Base-by-base conservation (phyloP, 1,140 invertebrate species). In the Ganaspis sp. region DNA sequence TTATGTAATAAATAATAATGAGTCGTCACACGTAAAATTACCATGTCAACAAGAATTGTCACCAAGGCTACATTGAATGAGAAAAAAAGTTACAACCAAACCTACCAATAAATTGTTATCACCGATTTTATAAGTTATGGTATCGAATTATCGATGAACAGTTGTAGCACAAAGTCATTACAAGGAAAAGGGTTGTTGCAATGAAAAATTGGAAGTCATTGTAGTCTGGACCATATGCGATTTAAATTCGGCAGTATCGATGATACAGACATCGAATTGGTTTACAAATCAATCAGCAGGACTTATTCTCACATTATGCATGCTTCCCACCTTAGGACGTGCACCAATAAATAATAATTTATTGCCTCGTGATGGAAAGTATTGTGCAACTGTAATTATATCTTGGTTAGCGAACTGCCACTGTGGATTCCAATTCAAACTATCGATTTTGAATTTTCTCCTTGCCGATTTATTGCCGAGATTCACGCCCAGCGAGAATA, bases 291-390 rank as follows among this genome's bases (percentile, higher is more conserved):
- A 64, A 64, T 64, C 58, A n/a, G 23, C 29, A 29, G 21, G 29
- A 64, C 58, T 64, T 64, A 64, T 64, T 64, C 58, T 64, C 23
- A 64, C 58, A 64, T 64, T 64, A 64, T 64, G 1, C 26, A 64
- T 64, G 58, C 58, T 29, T 23, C 23, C 12, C 11, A 64, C 23
- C 23, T 64, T 11, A 64, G 23, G 12, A 64, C 58, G 23, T 29
- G 15, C 12, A 64, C 58, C 58, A 64, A 64, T 64, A 64, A 64
- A 64, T 64, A 64, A 64, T 64, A 29, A 64, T 64, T 64, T 64
- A 64, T 64, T 34, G 58, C 58, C 23, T 29, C 15, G 23, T 64
- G 58, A 64, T 64, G 23, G 58, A 64, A 29, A 64, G 11, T 29
- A 29, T 64, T 29, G 12, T 29, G 26, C 9, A 64, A 64, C 15